Conservation (phyloP, 2,797 vertebrate species). For the Protosalanx chinensis region DNA sequence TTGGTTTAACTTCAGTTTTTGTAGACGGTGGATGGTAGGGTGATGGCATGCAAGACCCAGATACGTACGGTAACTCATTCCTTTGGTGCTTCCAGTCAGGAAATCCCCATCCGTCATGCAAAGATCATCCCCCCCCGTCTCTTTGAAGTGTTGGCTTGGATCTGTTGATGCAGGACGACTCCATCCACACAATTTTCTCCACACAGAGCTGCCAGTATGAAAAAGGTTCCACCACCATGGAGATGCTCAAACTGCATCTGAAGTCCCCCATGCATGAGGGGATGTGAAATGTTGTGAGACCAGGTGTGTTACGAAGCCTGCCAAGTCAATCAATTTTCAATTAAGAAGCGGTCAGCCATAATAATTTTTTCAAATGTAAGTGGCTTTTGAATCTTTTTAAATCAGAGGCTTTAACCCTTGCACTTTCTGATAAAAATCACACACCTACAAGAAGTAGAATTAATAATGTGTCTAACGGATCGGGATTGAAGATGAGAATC, state of each 20-base stretch:
- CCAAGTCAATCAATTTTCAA: constrained; percentile 69
- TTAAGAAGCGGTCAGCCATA: constrained; percentile 54
- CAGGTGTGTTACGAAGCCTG: constrained; percentile 52
- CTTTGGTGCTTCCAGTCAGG: constrained; percentile 45
- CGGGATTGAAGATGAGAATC: constrained; percentile 28
- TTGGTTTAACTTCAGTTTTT: constrained; percentile 4
- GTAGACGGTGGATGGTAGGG: constrained; percentile 32
- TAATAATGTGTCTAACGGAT: constrained; percentile 50
- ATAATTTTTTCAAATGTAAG: constrained; percentile 54
- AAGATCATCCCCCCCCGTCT: constrained; percentile 60
- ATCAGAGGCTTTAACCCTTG: constrained; percentile 49
- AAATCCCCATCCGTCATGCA: constrained; percentile 71
- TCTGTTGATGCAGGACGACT: constrained; percentile 53
- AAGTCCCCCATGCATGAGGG: constrained; percentile 37
- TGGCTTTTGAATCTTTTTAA: constrained; percentile 60
- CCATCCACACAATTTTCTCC: constrained; percentile 51
- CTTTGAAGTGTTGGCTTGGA: constrained; percentile 70
- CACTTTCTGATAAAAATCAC: constrained; percentile 30
- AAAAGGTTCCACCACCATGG: constrained; percentile 27
- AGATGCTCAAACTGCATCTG: constrained; percentile 44
- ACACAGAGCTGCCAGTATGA: constrained; percentile 27
- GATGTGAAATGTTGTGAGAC: constrained; percentile 50
- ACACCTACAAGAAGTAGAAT: constrained; percentile 43
- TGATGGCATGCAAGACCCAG: constrained; percentile 37
- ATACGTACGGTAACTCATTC: constrained; percentile 37